Base-by-base conservation (phyloP, 2,797 vertebrate species). In the Sebastiscus tertius region DNA sequence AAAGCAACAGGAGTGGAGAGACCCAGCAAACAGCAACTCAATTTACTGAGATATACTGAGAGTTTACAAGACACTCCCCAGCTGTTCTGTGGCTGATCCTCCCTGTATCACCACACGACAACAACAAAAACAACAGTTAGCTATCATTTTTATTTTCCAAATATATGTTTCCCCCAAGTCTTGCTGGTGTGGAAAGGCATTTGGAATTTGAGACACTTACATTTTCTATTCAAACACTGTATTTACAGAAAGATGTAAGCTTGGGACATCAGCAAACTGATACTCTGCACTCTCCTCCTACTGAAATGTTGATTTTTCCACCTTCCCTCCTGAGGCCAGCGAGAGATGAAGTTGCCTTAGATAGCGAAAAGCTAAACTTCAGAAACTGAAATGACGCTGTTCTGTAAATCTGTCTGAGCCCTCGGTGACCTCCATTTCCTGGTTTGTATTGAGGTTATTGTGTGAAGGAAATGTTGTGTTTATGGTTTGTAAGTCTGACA, bases 361-460 rank as follows among this genome's bases (percentile, higher is more conserved):
- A 80, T 26, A 58, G 76, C 73, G 49, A 59, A 79, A 85, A 55
- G 61, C 70, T 61, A 27, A 68, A 71, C 73, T 70, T 83, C 29
- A 56, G 24, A 58, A 65, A 73, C 31, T 82, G 75, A 88, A 80
- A 66, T 62, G 12, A 75, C 6, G 14, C 63, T 55, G 29, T 70
- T 77, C 66, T 72, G 55, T 74, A 52, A 83, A 78, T 85, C 84
- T 83, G 76, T 85, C 81, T 80, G 75, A 75, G 82, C 79, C 67
- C 54, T 31, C 12, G 1, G 52, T 87, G 86, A 87, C 89, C 87
- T 88, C 84, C 82, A 88, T 92, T 87, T 87, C 77, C 80, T 74
- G 72, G 56, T 75, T 85, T 75, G 55, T 80, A 63, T 58, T 69
- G 72, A 79, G 72, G 83, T 85, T 79, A 83, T 77, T 83, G 74